phyloP scores from a whole-genome alignment of 2,888 invertebrate species.

The Campoplex capitator region DNA sequence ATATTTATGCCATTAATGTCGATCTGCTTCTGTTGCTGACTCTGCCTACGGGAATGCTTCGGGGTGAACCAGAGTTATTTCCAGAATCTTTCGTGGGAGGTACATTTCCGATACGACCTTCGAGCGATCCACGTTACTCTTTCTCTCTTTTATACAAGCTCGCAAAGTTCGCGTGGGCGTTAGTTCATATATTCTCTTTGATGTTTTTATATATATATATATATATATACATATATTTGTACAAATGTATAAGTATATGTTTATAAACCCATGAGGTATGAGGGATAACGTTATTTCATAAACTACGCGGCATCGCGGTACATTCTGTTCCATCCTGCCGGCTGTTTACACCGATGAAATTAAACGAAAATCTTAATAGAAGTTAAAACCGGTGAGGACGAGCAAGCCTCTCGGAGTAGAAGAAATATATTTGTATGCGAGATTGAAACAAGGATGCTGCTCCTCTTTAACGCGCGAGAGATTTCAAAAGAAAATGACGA shows the following conservation, averaged over 20 bases:
- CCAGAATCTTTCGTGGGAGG: constrained; percentile 74
- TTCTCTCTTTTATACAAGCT: constrained; percentile 41
- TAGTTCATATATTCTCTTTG: constrained; percentile 59
- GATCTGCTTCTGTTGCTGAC: constrained; percentile 59
- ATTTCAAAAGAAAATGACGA: background rate
- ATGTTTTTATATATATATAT: background rate
- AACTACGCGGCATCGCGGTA: background rate
- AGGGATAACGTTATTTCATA: constrained; percentile 8
- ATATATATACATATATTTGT: constrained; percentile 5
- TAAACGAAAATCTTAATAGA: background rate
- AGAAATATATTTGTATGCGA: background rate
- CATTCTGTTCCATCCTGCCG: background rate
- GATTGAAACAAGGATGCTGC: background rate
- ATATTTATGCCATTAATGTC: constrained; percentile 44
- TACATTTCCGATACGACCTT: constrained; percentile 75
- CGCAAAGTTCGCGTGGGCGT: constrained; percentile 68
- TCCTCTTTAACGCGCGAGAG: background rate
- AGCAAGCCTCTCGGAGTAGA: background rate
- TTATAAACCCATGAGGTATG: background rate
- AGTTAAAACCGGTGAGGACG: background rate
- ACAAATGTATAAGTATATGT: background rate
- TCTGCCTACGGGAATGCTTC: constrained; percentile 58
- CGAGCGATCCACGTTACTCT: constrained; percentile 56
- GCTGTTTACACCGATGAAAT: background rate
- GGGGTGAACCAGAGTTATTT: constrained; percentile 71